Percentiles rank a stretch among this genome's conserved stretches.
Evolutionary conservation across 2,113 vertebrate genomes (phyloP).

Genomic region (Bujurquina vittata): DNA sequence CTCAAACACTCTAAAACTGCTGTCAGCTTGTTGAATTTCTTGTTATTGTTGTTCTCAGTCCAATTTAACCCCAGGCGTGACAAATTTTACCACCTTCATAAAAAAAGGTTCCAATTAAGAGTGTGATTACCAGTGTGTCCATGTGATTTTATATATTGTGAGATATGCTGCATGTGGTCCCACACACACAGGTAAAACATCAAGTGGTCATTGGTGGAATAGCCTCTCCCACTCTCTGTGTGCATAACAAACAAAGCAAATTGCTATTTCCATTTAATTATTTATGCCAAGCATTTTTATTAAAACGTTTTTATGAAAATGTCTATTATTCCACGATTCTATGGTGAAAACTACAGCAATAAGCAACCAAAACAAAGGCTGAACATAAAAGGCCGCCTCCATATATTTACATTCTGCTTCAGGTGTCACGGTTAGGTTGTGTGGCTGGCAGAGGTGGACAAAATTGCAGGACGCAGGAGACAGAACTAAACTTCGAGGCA

Average conservation of each 20-base stretch:
- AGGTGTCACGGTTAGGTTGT: too few species aligned
- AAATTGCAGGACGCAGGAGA: too few species aligned
- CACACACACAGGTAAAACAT: too few species aligned
- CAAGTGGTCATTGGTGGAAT: too few species aligned
- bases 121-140: too few species aligned
- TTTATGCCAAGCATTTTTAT: neutral
- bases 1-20: neutral
- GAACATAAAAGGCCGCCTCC: neutral
- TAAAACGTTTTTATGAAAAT: neutral
- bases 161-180: too few species aligned
- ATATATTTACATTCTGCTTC: neutral
- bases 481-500: too few species aligned
- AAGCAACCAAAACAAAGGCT: neutral
- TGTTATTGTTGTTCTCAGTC: neutral
- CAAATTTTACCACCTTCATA: neutral
- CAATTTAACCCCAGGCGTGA: neutral
- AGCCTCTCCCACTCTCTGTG: too few species aligned
- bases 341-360: neutral
- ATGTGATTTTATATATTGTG: too few species aligned
- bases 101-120: too few species aligned
- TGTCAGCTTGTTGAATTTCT: neutral
- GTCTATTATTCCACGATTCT: neutral
- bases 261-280: neutral
- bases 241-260: too few species aligned
- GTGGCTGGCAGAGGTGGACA: too few species aligned